Evolutionary conservation across 1,140 invertebrate genomes (phyloP).

Genomic region (Drosophila eugracilis): DNA sequence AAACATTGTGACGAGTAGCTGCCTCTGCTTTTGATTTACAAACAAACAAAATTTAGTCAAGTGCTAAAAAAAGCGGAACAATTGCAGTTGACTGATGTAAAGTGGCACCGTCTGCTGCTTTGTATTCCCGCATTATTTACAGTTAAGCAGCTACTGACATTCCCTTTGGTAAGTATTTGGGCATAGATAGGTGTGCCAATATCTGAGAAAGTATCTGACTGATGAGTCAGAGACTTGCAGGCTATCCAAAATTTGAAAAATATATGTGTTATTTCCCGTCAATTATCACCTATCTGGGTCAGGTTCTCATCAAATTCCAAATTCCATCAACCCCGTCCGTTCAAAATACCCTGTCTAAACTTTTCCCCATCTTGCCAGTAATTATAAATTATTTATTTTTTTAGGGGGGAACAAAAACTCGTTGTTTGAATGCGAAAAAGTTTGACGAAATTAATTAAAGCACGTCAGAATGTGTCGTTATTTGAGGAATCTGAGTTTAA

Average conservation of each 20-base stretch:
- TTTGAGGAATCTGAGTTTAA: too few species aligned
- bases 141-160: not conserved
- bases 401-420: slow-evolving; percentile 7
- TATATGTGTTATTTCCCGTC: too few species aligned
- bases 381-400: slow-evolving; percentile 36
- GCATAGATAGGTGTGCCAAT: not conserved
- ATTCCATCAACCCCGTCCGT: not conserved
- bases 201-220: too few species aligned
- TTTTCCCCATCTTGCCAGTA: not conserved
- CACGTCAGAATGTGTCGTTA: slow-evolving; percentile 11
- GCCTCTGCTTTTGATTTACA: not conserved
- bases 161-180: slow-evolving; percentile 11
- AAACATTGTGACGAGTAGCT: not conserved
- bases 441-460: slow-evolving; percentile 38
- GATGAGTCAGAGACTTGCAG: too few species aligned
- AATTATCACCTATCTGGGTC: too few species aligned
- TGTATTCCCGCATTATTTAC: not conserved
- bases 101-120: not conserved
- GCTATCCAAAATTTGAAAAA: not conserved
- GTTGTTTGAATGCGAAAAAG: slow-evolving; percentile 30
- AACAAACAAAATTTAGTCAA: not conserved
- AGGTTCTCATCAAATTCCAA: too few species aligned
- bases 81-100: not conserved
- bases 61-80: not conserved
- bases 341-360: not conserved